Conservation (phyloP, 2,113 vertebrate genomes). For the Elaphurus davidianus region DNA sequence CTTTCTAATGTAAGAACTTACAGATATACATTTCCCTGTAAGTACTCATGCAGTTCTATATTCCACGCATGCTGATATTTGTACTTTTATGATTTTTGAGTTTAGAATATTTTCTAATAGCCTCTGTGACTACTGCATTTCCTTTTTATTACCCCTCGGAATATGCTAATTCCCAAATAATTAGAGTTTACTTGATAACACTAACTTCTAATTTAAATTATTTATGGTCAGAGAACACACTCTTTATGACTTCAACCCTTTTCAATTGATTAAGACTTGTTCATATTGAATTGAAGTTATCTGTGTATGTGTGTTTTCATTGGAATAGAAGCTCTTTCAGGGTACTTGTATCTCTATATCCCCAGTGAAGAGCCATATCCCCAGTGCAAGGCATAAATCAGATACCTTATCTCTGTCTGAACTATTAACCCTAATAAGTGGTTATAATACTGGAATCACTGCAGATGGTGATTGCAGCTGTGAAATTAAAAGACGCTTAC, state of each 20-base stretch:
- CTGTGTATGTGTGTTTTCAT: not conserved
- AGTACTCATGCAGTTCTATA: not conserved
- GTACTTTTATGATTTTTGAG: not conserved
- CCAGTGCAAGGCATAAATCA: not conserved
- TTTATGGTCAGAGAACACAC: not conserved
- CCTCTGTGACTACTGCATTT: not conserved
- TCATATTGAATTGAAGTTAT: not conserved
- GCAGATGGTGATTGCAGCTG: too few species aligned
- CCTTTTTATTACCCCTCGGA: not conserved
- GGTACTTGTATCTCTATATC: not conserved
- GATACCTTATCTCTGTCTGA: not conserved
- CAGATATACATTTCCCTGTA: not conserved
- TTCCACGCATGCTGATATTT: not conserved
- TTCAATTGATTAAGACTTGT: not conserved
- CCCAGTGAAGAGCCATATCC: not conserved
- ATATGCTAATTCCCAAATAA: not conserved
- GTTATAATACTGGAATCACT: not conserved
- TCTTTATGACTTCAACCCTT: not conserved
- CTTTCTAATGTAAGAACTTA: not conserved
- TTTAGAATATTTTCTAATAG: not conserved
- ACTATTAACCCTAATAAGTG: not conserved
- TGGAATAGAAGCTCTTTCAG: not conserved
- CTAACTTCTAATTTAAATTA: not conserved
- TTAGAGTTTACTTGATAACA: not conserved
- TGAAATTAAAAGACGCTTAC: too few species aligned